Base-by-base conservation (phyloP, 2,113 vertebrate species). In the Phaethon lepturus region DNA sequence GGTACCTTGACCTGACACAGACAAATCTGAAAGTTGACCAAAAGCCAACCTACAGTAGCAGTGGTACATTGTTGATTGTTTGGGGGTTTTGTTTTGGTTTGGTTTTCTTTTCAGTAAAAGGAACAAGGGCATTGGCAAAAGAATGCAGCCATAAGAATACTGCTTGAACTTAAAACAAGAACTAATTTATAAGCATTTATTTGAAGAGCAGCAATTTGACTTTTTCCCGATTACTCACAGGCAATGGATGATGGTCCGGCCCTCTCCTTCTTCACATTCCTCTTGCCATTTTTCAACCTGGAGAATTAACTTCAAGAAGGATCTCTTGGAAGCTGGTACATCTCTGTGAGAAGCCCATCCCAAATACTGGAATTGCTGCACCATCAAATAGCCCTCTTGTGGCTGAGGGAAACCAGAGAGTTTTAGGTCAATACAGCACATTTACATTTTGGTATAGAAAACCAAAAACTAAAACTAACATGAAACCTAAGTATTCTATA, bases 221-320 rank as follows among this genome's bases (percentile, higher is more conserved):
- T 72, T 72, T 64, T 25, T 81, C 31, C 16, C 29, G 35, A 7
- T 33, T 45, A 99, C 99, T 99, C 96, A 99, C 99, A 99, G 98
- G 93, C 99, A 99, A 95, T 99, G 99, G 83, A 99, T 99, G 44
- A 99, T 99, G 4, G 99, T 99, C 75, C 99, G 98, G 7, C 99
- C 99, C 88, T 99, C 99, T 12, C 99, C 99, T 96, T 99, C 99
- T 97, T 99, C 99, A 45, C 99, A 99, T 94, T 99, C 99, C 89
- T 99, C 99, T 97, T 99, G 99, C 99, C 99, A 99, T 97, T 99
- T 99, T 97, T 99, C 99, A 66, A 99, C 99, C 96, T 99, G 99
- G 22, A 99, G 98, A 96, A 99, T 99, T 95, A 99, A 98, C 94
- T 99, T 99, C 97, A 99, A 97, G 98, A 99, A 99, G 26, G 99